Conservation (phyloP, 2,888 invertebrate species). For the Nomada fabriciana region DNA sequence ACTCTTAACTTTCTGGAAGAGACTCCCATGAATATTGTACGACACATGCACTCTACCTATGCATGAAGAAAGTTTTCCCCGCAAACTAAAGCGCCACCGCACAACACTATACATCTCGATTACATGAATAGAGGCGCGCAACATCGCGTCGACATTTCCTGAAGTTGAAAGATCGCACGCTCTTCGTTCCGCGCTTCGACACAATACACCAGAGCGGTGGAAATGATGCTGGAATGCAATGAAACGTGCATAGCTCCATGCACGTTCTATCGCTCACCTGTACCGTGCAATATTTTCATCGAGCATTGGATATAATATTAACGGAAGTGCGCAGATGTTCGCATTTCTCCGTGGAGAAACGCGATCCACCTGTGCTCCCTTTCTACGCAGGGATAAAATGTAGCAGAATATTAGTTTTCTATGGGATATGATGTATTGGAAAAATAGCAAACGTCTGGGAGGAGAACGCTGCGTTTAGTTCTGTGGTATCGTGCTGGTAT, state of each 20-base stretch:
- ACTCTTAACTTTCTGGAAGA: conserved; percentile 66
- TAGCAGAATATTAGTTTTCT: neutral
- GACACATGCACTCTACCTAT: conserved; percentile 62
- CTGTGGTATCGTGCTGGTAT: too few relatives aligned
- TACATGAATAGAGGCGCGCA: conserved; percentile 52
- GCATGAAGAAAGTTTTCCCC: conserved; percentile 73
- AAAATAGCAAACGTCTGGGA: too few relatives aligned
- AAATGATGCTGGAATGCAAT: conserved; percentile 20
- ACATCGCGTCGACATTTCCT: conserved; percentile 51
- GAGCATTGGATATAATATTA: neutral
- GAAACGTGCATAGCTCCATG: neutral
- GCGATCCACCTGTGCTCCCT: neutral
- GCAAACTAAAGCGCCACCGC: conserved; percentile 27
- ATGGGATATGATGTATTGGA: neutral
- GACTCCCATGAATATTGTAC: conserved; percentile 73
- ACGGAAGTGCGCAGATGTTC: neutral
- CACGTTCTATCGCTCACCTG: neutral
- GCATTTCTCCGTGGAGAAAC: neutral
- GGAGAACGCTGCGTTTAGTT: too few relatives aligned
- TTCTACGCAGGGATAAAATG: neutral
- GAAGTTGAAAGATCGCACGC: conserved; percentile 48
- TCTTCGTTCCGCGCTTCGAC: conserved; percentile 15
- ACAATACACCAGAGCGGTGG: neutral
- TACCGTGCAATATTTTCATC: neutral
- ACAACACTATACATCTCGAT: conserved; percentile 51